Evolutionary conservation across 2,888 invertebrate genomes (phyloP).

Genomic region (Hirtodrosophila alboralis): DNA sequence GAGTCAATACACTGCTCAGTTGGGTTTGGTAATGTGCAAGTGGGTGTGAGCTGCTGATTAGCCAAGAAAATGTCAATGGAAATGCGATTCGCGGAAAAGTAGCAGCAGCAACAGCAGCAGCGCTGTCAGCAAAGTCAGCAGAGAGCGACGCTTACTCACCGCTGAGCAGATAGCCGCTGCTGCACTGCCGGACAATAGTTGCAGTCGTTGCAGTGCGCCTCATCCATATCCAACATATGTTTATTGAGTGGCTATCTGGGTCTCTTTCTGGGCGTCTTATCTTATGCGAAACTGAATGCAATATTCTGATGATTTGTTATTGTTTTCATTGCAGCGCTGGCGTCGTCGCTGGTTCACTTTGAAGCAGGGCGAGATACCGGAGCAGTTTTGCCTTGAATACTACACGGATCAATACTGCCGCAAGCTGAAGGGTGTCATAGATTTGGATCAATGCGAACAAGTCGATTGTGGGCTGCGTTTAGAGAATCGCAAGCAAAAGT

Average conservation of each 20-base stretch:
- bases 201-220: slow-evolving; percentile 10
- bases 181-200: slow-evolving; percentile 10
- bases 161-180: slow-evolving; percentile 29
- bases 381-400: slow-evolving; percentile 96
- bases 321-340: slow-evolving; percentile 90
- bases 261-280: slow-evolving; percentile 26
- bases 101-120: slow-evolving; percentile 25
- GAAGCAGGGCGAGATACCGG: slow-evolving; percentile 95
- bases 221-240: slow-evolving; percentile 32
- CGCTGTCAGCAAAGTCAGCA: slow-evolving; percentile 14
- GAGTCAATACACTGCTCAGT: slow-evolving; percentile 41
- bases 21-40: slow-evolving; percentile 43
- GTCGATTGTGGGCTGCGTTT: slow-evolving; percentile 94
- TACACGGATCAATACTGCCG: slow-evolving; percentile 94
- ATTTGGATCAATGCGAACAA: slow-evolving; percentile 98
- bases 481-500: slow-evolving; percentile 91
- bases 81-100: slow-evolving; percentile 66
- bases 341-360: slow-evolving; percentile 97
- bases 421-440: slow-evolving; percentile 94
- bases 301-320: slow-evolving; percentile 26
- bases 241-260: slow-evolving; percentile 1
- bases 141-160: slow-evolving; percentile 61
- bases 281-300: slow-evolving; percentile 33
- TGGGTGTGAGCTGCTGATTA: slow-evolving; percentile 49
- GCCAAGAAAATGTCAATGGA: slow-evolving; percentile 68